These are phyloP conservation scores for Xenopus petersii DNA, from an alignment of 2,797 vertebrate genomes.

Conservation along the genomic window DNA sequence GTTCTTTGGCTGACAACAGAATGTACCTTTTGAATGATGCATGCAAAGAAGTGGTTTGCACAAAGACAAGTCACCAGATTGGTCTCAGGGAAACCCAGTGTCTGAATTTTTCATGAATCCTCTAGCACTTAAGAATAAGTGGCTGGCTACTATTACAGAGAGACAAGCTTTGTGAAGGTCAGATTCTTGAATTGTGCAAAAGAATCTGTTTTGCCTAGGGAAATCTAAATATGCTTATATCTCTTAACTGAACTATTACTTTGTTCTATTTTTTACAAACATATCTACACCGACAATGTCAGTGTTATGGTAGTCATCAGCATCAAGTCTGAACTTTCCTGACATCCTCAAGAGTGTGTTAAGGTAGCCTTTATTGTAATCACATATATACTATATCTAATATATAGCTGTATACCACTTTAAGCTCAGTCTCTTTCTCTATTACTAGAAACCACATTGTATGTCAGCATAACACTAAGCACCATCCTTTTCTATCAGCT, in stretches of 20 bases:
- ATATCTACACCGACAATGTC: constrained; percentile 55
- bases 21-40: constrained; percentile 81
- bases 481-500: too few species aligned
- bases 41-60: constrained; percentile 76
- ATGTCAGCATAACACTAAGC: too few species aligned
- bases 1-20: constrained; percentile 75
- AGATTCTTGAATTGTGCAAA: constrained; percentile 67
- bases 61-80: constrained; percentile 93
- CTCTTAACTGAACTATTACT: constrained; percentile 67
- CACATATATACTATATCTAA: too few species aligned
- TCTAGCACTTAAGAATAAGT: constrained; percentile 91
- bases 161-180: constrained; percentile 75
- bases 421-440: too few species aligned
- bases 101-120: constrained; percentile 96
- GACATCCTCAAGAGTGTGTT: constrained; percentile 53
- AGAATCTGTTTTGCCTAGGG: constrained; percentile 70
- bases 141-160: constrained; percentile 83
- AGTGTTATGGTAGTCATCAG: constrained; percentile 48
- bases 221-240: constrained; percentile 71
- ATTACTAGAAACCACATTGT: too few species aligned
- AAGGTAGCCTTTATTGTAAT: too few species aligned
- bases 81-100: constrained; percentile 85
- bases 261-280: constrained; percentile 68
- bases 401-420: too few species aligned
- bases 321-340: constrained; percentile 38